These are phyloP conservation scores for Drosophila anomalata DNA, from an alignment of 2,888 invertebrate species.

Conservation along the genomic window DNA sequence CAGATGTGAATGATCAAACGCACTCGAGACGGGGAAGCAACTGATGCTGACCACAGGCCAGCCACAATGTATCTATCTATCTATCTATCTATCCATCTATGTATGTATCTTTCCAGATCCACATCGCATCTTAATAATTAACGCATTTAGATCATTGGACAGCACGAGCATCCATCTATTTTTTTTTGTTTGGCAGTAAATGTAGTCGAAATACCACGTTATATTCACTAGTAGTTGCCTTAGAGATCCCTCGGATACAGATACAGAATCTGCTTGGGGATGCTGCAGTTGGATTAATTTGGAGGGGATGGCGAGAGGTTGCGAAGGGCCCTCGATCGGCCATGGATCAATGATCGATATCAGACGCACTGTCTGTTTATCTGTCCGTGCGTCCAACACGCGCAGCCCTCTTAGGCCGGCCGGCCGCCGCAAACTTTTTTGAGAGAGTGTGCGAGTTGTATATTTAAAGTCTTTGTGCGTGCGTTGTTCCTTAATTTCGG, in stretches of 20 bases:
- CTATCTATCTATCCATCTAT: conserved; percentile 12
- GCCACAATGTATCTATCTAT: conserved; percentile 31
- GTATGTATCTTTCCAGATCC: conserved; percentile 19
- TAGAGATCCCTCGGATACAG: conserved; percentile 12
- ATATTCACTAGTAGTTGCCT: conserved; percentile 16
- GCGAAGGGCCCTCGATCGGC: conserved; percentile 24
- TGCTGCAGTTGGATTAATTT: conserved; percentile 9
- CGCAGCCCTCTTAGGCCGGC: conserved; percentile 58
- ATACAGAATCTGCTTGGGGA: conserved; percentile 13
- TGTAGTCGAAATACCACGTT: conserved; percentile 18
- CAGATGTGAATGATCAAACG: conserved; percentile 63
- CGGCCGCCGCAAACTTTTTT: conserved; percentile 4
- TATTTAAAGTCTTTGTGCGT: conserved; percentile 18
- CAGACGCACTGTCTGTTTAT: conserved; percentile 63
- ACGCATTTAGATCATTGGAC: conserved; percentile 70
- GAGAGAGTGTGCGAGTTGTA: conserved; percentile 16
- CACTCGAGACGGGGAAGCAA: conserved; percentile 59
- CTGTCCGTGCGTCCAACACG: conserved; percentile 54
- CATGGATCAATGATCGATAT: conserved; percentile 35
- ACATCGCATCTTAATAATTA: conserved; percentile 58
- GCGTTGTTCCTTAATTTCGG: conserved; percentile 37
- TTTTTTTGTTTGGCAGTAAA: conserved; percentile 66
- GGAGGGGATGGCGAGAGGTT: conserved; percentile 3
- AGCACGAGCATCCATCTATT: conserved; percentile 65
- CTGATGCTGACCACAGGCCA: conserved; percentile 49